These are phyloP conservation scores for Heliothis virescens DNA, from an alignment of 1,140 invertebrate species.

Conservation along the genomic window DNA sequence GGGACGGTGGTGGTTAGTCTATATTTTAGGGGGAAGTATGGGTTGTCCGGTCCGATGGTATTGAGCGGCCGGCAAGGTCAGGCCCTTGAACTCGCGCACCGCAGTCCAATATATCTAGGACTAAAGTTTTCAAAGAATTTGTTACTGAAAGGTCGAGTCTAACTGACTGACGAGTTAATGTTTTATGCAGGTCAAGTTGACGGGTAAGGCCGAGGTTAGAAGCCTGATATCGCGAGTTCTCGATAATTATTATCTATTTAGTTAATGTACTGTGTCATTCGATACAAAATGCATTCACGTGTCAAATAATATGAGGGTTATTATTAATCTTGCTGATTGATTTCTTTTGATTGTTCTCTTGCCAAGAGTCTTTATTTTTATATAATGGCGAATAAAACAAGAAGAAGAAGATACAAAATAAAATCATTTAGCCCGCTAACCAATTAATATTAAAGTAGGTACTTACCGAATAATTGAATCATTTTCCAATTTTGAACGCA, in stretches of 20 bases:
- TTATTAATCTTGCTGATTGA: background rate
- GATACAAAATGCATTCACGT: background rate
- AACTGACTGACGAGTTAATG: slow-evolving; percentile 55
- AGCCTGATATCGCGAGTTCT: background rate
- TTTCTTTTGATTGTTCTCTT: too few species aligned
- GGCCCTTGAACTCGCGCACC: slow-evolving; percentile 73
- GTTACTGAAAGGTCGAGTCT: slow-evolving; percentile 63
- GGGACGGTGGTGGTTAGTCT: slow-evolving; percentile 42
- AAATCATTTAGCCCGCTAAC: too few species aligned
- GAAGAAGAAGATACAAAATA: too few species aligned
- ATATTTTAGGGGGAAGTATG: slow-evolving; percentile 54
- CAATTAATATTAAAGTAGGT: too few species aligned
- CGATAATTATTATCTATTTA: background rate
- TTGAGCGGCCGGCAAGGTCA: slow-evolving; percentile 77
- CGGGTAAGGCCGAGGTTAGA: slow-evolving; percentile 22
- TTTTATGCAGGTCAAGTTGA: slow-evolving; percentile 54
- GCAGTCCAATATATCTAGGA: slow-evolving; percentile 62
- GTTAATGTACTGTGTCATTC: slow-evolving; percentile 17
- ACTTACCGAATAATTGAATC: too few species aligned
- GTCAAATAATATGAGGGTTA: background rate
- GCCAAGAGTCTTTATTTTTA: too few species aligned
- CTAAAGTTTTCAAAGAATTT: slow-evolving; percentile 55
- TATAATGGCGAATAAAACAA: too few species aligned
- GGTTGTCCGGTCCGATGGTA: slow-evolving; percentile 66
- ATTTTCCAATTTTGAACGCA: background rate